Base-by-base conservation (phyloP, 2,797 vertebrate species). In the Scolopax bukidnonensis region DNA sequence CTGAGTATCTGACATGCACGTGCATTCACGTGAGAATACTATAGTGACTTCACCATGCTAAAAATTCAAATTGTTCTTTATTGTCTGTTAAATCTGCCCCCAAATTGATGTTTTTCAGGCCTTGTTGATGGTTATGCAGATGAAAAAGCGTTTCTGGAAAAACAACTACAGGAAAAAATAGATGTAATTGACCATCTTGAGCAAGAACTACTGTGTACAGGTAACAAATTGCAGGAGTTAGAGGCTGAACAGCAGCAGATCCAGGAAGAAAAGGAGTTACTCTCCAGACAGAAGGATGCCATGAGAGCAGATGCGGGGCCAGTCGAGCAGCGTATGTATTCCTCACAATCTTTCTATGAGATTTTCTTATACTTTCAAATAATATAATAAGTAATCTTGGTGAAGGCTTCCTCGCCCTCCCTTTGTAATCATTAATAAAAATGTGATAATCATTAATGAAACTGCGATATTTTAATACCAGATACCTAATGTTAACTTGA, bases 71-170 rank as follows among this genome's bases (percentile, higher is more conserved):
- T 7, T 61, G 2, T 3, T 56, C 65, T 81, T 65, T 57, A 41
- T 61, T 65, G 28, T 85, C 28, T 80, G 1, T 65, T 94, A 84
- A 83, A 83, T 83, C 15, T 74, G 48, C 50, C 47, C 59, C n/a
- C 12, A 75, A 71, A 59, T 56, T 74, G 77, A 36, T 96, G 14
- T 95, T 90, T 57, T 87, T 59, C 85, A 99, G 99, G 98, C 94
- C 88, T 99, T 96, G 98, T 99, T 97, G 99, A 99, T 97, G 99
- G 99, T 61, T 99, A 99, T 96, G 98, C 99, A 24, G 99, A 98
- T 74, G 99, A 99, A 97, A 99, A 98, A 93, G 97, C 98, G 16
- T 96, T 96, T n/a, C 96, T 99, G 97, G 99, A 99, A 97, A 98
- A 99, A 75, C 98, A 98, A 69, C 98, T 99, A 61, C 98, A 98